These are phyloP conservation scores for Psilopogon haemacephalus DNA, from an alignment of 2,113 vertebrate genomes.

Conservation along the genomic window DNA sequence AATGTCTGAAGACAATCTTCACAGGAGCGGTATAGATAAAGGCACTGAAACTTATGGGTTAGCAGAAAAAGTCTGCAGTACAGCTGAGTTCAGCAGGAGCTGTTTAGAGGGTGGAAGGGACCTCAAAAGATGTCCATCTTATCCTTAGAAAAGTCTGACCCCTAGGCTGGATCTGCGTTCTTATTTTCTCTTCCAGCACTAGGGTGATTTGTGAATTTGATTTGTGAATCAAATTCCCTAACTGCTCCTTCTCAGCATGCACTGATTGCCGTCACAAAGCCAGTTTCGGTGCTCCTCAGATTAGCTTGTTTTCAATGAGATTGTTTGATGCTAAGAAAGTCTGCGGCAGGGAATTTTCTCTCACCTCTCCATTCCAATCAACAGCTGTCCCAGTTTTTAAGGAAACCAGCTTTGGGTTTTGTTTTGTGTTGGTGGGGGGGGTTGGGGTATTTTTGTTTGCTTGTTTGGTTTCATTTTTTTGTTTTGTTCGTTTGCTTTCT, in stretches of 20 bases:
- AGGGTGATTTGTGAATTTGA: slow-evolving; percentile 23
- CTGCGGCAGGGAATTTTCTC: slow-evolving; percentile 39
- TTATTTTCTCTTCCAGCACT: neutral
- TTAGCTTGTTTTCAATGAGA: slow-evolving; percentile 41
- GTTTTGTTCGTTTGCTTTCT: too few species aligned
- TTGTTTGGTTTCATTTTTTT: neutral
- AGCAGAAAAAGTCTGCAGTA: neutral
- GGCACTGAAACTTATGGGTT: neutral
- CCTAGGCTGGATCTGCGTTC: neutral
- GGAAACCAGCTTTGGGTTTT: neutral
- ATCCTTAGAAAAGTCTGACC: neutral
- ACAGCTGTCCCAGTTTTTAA: neutral
- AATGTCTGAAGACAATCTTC: neutral
- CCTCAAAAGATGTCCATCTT: neutral
- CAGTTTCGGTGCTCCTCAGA: neutral
- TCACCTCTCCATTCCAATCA: neutral
- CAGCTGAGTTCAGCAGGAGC: neutral
- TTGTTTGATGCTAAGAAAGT: slow-evolving; percentile 11
- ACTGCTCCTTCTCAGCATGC: neutral
- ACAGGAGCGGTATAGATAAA: neutral
- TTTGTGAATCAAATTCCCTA: slow-evolving; percentile 41
- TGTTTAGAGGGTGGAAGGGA: neutral
- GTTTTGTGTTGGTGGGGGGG: neutral
- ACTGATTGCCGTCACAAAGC: neutral
- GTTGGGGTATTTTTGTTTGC: neutral